Evolutionary conservation across 2,888 invertebrate species (phyloP).

Genomic region (Escarpia spicata): DNA sequence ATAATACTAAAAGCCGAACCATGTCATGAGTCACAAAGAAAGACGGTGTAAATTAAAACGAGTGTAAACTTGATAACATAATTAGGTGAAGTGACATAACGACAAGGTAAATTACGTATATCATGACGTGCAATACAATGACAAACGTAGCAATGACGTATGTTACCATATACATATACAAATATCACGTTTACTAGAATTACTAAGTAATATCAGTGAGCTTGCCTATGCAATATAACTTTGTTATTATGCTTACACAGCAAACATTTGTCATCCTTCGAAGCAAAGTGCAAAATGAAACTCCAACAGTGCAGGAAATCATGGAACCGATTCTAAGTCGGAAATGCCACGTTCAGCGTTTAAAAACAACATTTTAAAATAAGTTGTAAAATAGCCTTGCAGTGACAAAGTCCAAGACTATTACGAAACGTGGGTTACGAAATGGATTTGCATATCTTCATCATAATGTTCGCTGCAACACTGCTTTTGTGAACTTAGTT

Average conservation of each 20-base stretch:
- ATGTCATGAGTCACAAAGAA: background rate
- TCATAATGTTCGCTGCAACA: background rate
- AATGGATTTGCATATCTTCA: background rate
- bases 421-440: background rate
- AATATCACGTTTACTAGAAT: background rate
- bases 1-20: background rate
- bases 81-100: background rate
- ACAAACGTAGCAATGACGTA: background rate
- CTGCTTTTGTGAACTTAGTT: background rate
- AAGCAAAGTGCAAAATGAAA: conserved; percentile 6
- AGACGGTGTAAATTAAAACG: background rate
- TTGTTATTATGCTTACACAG: background rate
- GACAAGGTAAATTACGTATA: background rate
- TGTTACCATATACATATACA: background rate
- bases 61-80: conserved; percentile 2
- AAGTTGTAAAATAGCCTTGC: conserved; percentile 2
- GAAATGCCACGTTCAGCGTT: conserved; percentile 12
- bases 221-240: background rate
- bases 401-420: background rate
- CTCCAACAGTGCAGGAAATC: background rate
- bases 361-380: background rate
- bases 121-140: background rate
- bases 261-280: background rate
- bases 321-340: background rate
- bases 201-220: background rate